Evolutionary conservation across 2,113 vertebrate genomes (phyloP).

Genomic region (Channa argus): DNA sequence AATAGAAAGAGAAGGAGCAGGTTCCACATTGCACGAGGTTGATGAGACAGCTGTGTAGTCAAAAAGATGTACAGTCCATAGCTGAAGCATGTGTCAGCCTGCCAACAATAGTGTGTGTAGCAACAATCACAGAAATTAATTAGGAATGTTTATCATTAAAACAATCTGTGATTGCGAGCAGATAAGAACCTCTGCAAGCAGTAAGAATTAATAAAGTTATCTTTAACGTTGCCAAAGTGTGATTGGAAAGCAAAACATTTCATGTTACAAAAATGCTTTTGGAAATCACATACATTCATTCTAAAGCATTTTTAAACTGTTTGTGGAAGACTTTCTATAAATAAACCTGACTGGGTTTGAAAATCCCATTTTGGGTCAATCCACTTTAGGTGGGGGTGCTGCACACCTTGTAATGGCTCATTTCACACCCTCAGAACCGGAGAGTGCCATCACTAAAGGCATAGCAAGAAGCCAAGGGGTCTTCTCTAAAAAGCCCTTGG

Average conservation of each 20-base stretch:
- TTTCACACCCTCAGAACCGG: constrained; percentile 77
- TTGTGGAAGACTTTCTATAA: constrained; percentile 40
- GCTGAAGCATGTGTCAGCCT: too few relatives aligned
- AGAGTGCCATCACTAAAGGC: constrained; percentile 64
- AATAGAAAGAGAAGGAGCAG: constrained; percentile 12
- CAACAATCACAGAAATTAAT: too few relatives aligned
- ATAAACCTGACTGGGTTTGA: constrained; percentile 55
- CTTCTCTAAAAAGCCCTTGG: constrained; percentile 55
- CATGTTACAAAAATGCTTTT: too few relatives aligned
- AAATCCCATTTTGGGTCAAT: constrained; percentile 68
- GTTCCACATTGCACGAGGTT: neutral
- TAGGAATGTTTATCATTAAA: too few relatives aligned
- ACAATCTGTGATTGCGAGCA: too few relatives aligned
- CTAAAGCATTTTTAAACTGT: constrained; percentile 32
- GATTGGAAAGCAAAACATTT: too few relatives aligned
- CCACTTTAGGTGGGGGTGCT: constrained; percentile 49
- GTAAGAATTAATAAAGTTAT: too few relatives aligned
- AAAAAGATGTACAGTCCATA: neutral
- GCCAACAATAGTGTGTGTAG: too few relatives aligned
- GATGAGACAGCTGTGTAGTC: neutral
- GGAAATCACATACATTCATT: neutral
- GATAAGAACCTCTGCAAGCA: too few relatives aligned
- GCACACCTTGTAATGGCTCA: constrained; percentile 76
- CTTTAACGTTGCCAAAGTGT: too few relatives aligned
- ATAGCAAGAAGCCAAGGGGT: constrained; percentile 48